phyloP scores from a whole-genome alignment of 2,113 vertebrate species.

The Vulpes lagopus region DNA sequence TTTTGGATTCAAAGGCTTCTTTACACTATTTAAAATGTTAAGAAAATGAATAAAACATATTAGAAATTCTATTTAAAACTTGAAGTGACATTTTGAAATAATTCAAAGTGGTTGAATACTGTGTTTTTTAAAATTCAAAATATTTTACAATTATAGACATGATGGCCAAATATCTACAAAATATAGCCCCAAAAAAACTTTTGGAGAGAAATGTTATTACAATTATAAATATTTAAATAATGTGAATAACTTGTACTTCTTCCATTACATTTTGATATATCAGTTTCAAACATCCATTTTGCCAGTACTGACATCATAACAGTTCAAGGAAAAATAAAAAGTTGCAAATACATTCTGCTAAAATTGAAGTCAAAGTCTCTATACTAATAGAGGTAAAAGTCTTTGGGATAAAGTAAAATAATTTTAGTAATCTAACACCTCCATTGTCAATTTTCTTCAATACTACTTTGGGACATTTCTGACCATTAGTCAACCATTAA shows the following conservation, averaged over 20 bases:
- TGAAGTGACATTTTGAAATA: neutral
- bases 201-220: neutral
- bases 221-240: neutral
- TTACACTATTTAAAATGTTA: neutral
- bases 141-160: neutral
- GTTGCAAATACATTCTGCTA: neutral
- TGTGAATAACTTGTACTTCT: neutral
- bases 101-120: conserved; percentile 15
- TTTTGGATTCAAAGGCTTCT: neutral
- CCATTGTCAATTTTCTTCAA: neutral
- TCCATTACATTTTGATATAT: neutral
- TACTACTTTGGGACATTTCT: neutral
- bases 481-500: neutral
- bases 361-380: neutral
- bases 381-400: neutral
- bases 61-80: conserved; percentile 22
- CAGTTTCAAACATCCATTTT: conserved; percentile 10
- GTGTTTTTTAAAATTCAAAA: neutral
- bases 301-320: neutral
- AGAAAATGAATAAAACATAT: neutral
- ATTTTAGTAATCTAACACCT: neutral
- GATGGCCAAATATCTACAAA: neutral
- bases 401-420: neutral
- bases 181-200: neutral
- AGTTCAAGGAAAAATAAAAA: conserved; percentile 39